Conservation (phyloP, 1,140 invertebrate genomes). For the Pachypsylla venusta region DNA sequence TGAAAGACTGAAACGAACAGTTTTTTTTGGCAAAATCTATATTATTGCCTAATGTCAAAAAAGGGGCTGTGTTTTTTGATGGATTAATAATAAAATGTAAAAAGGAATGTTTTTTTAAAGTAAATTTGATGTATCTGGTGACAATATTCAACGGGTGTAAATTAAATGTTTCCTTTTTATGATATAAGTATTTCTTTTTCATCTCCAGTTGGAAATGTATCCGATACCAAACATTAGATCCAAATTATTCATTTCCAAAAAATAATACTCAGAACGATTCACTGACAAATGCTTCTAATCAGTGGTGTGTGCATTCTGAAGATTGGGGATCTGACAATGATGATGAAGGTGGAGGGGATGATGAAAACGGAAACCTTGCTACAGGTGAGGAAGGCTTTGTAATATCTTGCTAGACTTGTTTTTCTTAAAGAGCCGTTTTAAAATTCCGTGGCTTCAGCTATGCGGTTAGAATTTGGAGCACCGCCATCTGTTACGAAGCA, state of each 20-base stretch:
- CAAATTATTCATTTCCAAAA: slow-evolving; percentile 22
- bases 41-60: neutral
- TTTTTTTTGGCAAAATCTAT: neutral
- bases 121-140: neutral
- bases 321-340: neutral
- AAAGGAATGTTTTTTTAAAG: neutral
- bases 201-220: slow-evolving; percentile 47
- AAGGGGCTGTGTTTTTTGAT: neutral
- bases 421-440: neutral
- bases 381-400: too few relatives aligned
- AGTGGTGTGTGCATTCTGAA: neutral
- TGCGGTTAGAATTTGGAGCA: too few relatives aligned
- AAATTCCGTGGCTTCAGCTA: neutral
- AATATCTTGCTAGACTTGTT: too few relatives aligned
- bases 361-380: neutral
- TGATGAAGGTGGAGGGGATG: neutral
- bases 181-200: slow-evolving; percentile 10
- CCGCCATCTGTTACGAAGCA: neutral
- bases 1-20: too few relatives aligned
- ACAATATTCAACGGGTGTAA: neutral
- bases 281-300: neutral
- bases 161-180: slow-evolving; percentile 9
- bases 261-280: slow-evolving; percentile 13
- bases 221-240: slow-evolving; percentile 42
- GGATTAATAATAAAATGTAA: too few relatives aligned